Base-by-base conservation (phyloP, 2,113 vertebrate species). In the Junco hyemalis region DNA sequence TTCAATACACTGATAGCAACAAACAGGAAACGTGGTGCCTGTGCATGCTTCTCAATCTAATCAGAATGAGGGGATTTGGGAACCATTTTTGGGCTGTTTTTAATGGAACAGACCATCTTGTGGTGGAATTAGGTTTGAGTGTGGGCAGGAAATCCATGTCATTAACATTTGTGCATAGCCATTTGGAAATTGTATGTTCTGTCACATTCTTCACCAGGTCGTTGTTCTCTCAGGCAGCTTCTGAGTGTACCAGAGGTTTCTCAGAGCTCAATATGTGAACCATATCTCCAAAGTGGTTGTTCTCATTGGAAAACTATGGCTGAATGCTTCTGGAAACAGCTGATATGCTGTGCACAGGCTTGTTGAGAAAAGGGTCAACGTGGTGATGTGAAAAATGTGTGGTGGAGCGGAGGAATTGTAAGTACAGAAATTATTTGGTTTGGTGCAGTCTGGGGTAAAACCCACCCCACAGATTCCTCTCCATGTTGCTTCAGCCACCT, bases 81-180 rank as follows among this genome's bases (percentile, higher is more conserved):
- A 63, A 29, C 0, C 2, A 57, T 72, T 80, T 80, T 36, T 5
- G 22, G 56, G 31, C 22, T 19, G 7, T 38, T 90, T 93, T 60
- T 88, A 63, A 66, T 81, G 40, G 64, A 89, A 64, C 23, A 72
- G 61, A 87, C 45, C 61, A 48, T 84, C 61, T 53, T 53, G 38
- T 73, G 51, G 44, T 70, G 40, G 77, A 84, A 71, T 38, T 68
- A 18, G 64, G 28, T 51, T 86, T 65, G 38, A 86, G 31, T 11
- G 25, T 57, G 23, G 66, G 42, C 76, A 86, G 86, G 88, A 95
- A 95, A 89, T 89, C 60, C 40, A 9, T 44, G 91, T 93, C 86
- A 76, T 95, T 95, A 76, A 57, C 69, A 81, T 81, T 33, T 86
- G 40, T 33, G 44, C 56, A 19, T 59, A 0, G 0, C 7, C 26